A percentile compares a stretch with the other conserved stretches of the same genome.
These are phyloP conservation scores for Dascyllus trimaculatus DNA, from an alignment of 2,113 vertebrate genomes.

Conservation along the genomic window DNA sequence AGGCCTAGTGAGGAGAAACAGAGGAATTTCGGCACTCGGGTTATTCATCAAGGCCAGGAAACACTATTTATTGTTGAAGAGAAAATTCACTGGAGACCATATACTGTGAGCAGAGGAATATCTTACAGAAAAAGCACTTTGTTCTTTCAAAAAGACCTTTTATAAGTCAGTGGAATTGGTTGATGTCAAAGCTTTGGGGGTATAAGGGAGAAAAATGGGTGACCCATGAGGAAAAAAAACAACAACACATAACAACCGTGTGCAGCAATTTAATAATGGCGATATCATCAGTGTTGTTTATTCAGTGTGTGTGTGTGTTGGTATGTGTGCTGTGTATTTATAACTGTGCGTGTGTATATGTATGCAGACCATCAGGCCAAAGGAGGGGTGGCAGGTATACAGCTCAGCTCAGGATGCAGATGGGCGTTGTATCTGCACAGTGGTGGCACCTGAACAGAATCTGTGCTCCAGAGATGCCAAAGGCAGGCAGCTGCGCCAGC, in stretches of 20 bases:
- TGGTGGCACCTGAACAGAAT: slow-evolving; percentile 97
- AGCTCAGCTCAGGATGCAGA: slow-evolving; percentile 98
- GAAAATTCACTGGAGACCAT: slow-evolving; percentile 53
- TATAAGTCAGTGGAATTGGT: slow-evolving; percentile 46
- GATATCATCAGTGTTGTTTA: slow-evolving; percentile 17
- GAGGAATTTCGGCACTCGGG: slow-evolving; percentile 35
- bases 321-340: slow-evolving; percentile 28
- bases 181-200: slow-evolving; percentile 36
- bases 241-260: slow-evolving; percentile 15
- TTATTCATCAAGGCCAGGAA: slow-evolving; percentile 71
- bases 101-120: slow-evolving; percentile 37
- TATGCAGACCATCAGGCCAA: slow-evolving; percentile 93
- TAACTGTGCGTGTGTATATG: slow-evolving; percentile 20
- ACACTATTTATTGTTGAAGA: slow-evolving; percentile 62
- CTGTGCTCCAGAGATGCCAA: slow-evolving; percentile 98
- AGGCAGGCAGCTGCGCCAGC: slow-evolving; percentile 94
- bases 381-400: slow-evolving; percentile 99
- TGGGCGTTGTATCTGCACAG: slow-evolving; percentile 97
- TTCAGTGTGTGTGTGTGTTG: slow-evolving; percentile 19
- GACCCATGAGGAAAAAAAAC: slow-evolving; percentile 22
- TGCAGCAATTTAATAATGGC: slow-evolving; percentile 22
- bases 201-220: slow-evolving; percentile 31
- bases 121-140: slow-evolving; percentile 47
- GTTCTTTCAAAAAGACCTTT: slow-evolving; percentile 37
- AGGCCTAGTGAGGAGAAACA: slow-evolving; percentile 38